Base-by-base conservation (phyloP, 2,888 invertebrate genomes). In the Luperina nickerlii region DNA sequence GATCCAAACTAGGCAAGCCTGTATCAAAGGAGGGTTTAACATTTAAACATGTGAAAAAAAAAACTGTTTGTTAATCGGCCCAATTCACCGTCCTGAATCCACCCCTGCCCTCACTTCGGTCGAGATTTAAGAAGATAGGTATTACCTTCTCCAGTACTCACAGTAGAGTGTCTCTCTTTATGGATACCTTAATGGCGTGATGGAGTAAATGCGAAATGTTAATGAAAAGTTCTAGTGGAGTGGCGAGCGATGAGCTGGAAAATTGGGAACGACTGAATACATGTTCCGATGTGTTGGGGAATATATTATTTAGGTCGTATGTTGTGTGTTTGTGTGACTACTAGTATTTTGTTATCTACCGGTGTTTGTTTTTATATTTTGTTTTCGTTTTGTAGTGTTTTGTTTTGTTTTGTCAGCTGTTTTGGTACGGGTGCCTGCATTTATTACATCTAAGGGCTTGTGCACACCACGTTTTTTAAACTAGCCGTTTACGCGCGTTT, bases 61-160 rank as follows among this genome's bases (percentile, higher is more conserved):
- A 2, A 20, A n/a, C 4, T 6, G 6, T 78, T 38, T 18, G 4
- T 57, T n/a, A 24, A 67, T 67, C 11, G 4, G 7, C 8, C 5
- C 18, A 70, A 54, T 18, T 69, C 0, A 9, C 0, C 2, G 54
- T n/a, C 6, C 65, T 24, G 4, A 90, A 63, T 91, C 73, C 91
- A 27, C 8, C 87, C 87, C 92, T 91, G 91, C 13, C 1, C 78
- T 89, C 90, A 90, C 90, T 91, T 89, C 90, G 90, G 92, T 87
- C 89, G 92, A 93, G 94, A 95, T 95, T 95, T 95, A 95, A 93
- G 93, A 92, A 94, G 95, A 95, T 94, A 94, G 94, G 93, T 92
- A 92, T 91, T 93, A 92, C 90, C 90, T 90, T 88, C 90, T 90
- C 89, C 74, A 86, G 88, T 88, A 89, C 90, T 90, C 86, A 78